These are phyloP conservation scores for Motacilla alba DNA, from an alignment of 2,113 vertebrate species.

Conservation along the genomic window DNA sequence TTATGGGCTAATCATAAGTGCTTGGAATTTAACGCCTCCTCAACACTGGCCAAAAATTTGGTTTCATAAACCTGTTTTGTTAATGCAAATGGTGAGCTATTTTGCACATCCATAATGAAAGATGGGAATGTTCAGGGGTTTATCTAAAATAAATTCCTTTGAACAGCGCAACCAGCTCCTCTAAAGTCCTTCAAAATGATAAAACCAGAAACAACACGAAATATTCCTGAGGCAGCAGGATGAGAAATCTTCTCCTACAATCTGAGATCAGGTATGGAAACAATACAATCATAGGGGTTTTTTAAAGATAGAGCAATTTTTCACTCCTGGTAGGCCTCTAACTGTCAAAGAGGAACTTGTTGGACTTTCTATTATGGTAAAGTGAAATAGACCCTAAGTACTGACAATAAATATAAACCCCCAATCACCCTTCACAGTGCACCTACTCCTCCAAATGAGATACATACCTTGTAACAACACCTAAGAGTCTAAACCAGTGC, in stretches of 20 bases:
- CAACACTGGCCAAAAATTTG: neutral
- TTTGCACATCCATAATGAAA: neutral
- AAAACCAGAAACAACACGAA: neutral
- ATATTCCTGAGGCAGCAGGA: neutral
- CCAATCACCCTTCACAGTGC: neutral
- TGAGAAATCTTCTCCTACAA: neutral
- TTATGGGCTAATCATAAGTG: neutral
- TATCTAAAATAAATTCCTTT: neutral
- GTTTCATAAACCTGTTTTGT: neutral
- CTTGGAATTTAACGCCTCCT: neutral
- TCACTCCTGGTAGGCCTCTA: neutral
- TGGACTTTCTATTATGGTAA: neutral
- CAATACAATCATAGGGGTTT: accelerated
- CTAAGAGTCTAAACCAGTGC: neutral
- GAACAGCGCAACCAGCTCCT: neutral
- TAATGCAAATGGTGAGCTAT: neutral
- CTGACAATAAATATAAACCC: neutral
- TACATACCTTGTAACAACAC: neutral
- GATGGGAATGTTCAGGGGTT: neutral
- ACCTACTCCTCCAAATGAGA: neutral
- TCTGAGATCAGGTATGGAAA: neutral
- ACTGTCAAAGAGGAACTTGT: neutral
- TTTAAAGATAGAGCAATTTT: neutral
- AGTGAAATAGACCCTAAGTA: neutral
- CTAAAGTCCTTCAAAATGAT: neutral